phyloP scores from a whole-genome alignment of 2,797 vertebrate species.

The Neomorphus geoffroyi region DNA sequence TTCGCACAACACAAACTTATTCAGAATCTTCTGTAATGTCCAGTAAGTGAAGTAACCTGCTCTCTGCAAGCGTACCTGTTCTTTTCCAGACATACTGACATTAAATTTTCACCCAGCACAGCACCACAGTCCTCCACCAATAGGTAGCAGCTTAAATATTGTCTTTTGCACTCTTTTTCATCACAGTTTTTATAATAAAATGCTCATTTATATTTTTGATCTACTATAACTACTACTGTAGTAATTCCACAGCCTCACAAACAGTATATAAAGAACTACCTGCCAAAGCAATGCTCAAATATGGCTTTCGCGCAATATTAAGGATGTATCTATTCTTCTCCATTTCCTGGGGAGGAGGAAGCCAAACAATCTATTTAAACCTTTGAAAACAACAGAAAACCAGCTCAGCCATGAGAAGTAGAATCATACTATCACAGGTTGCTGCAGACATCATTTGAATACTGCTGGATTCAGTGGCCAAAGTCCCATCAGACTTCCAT shows the following conservation, averaged over 20 bases:
- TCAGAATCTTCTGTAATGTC: neutral
- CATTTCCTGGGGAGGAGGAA: neutral
- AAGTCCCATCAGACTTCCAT: neutral
- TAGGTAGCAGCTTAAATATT: neutral
- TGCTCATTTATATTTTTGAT: neutral
- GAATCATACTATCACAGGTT: neutral
- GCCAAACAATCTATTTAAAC: neutral
- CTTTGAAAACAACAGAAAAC: neutral
- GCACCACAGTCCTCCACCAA: neutral
- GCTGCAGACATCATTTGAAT: neutral
- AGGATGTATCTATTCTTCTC: neutral
- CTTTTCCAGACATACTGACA: neutral
- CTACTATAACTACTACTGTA: neutral
- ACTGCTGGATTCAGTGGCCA: neutral
- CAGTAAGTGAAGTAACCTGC: neutral
- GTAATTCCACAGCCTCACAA: neutral
- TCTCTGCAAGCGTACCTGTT: neutral
- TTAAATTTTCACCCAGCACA: neutral
- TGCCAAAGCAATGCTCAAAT: neutral
- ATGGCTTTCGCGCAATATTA: neutral
- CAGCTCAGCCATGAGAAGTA: neutral
- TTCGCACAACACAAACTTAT: neutral
- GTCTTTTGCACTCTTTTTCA: neutral
- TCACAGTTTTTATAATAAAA: neutral
- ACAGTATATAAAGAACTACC: neutral